Conservation (phyloP, 2,888 invertebrate genomes). For the Nemotelus pantherinus region DNA sequence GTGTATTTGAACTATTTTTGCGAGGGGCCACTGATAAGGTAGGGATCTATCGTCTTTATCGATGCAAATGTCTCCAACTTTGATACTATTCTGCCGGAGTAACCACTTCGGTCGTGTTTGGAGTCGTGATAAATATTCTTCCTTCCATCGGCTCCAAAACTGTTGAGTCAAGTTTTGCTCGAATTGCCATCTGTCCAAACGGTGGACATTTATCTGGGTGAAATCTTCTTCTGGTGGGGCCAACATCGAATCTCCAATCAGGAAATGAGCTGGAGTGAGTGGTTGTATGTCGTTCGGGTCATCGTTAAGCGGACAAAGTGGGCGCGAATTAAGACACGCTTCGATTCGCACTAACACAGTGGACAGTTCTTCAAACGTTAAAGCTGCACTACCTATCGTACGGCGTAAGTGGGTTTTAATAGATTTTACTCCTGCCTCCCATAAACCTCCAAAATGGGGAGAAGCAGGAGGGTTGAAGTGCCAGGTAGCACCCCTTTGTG, state of each 20-base stretch:
- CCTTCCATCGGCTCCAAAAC: conserved; percentile 39
- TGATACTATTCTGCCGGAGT: too few species aligned
- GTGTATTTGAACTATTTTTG: too few species aligned
- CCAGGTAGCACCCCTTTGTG: too few species aligned
- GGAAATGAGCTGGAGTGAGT: neutral
- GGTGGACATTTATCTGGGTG: neutral
- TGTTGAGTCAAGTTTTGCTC: conserved; percentile 18
- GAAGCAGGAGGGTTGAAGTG: neutral
- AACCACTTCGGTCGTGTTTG: neutral
- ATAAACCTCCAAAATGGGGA: conserved; percentile 50
- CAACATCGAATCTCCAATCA: neutral
- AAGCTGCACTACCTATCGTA: conserved; percentile 10
- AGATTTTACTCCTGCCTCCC: conserved; percentile 48
- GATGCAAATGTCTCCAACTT: too few species aligned
- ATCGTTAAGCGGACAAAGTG: conserved; percentile 8
- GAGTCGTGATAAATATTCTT: conserved; percentile 31
- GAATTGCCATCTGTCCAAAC: conserved; percentile 16
- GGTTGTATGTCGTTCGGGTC: conserved; percentile 17
- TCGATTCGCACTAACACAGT: conserved; percentile 33
- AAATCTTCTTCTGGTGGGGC: neutral
- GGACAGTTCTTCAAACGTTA: conserved; percentile 29
- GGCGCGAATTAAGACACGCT: conserved; percentile 31
- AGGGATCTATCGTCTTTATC: too few species aligned
- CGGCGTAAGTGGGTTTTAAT: conserved; percentile 44
- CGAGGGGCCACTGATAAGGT: too few species aligned